phyloP scores from a whole-genome alignment of 2,888 invertebrate species.

The Parochlus steinenii region DNA sequence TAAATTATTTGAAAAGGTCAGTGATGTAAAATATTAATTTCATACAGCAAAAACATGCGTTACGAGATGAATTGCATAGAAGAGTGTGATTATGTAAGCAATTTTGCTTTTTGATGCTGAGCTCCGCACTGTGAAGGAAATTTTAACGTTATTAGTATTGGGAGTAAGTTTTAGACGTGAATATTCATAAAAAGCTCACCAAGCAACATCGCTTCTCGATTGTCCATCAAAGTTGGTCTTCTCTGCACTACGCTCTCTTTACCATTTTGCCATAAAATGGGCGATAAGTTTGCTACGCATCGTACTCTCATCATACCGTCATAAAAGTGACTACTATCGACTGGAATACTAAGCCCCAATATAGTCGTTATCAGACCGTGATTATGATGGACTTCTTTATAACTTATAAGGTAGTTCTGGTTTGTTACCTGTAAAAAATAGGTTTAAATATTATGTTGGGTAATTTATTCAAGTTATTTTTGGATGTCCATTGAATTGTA shows the following conservation, averaged over 20 bases:
- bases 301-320: constrained; percentile 43
- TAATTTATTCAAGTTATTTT: not conserved
- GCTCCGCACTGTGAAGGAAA: no score
- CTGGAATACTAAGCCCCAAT: constrained; percentile 37
- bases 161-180: not conserved
- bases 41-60: no score
- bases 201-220: constrained; percentile 42
- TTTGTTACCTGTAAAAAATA: constrained; percentile 31
- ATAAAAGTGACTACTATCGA: constrained; percentile 37
- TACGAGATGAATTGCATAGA: no score
- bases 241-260: constrained; percentile 39
- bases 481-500: no score
- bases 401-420: constrained; percentile 33
- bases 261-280: constrained; percentile 41
- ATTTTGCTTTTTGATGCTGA: no score
- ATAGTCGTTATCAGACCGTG: constrained; percentile 41
- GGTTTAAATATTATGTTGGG: not conserved
- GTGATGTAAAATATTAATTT: no score
- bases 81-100: no score
- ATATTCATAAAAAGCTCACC: constrained; percentile 34
- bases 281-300: constrained; percentile 42
- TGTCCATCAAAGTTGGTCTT: constrained; percentile 36
- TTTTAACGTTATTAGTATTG: no score
- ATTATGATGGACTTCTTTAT: constrained; percentile 35
- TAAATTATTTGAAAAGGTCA: no score